Conservation (phyloP, 1,140 invertebrate genomes). For the Drosophila sechellia region DNA sequence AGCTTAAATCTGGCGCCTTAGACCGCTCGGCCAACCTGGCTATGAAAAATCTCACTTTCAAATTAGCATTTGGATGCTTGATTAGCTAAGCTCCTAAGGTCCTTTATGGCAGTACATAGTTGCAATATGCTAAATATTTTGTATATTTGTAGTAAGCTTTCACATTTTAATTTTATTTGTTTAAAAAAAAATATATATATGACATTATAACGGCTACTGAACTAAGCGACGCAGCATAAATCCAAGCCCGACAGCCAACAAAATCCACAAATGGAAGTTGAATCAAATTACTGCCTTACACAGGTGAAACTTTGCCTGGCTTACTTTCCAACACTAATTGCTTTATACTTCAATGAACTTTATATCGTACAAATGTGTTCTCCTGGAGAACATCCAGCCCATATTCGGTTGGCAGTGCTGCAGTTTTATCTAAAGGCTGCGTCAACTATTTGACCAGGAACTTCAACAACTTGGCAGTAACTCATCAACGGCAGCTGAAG, state of each 20-base stretch:
- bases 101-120: too few species aligned
- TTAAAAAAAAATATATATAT: neutral
- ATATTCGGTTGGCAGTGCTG: conserved; percentile 3
- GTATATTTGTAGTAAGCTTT: too few species aligned
- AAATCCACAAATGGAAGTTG: conserved; percentile 46
- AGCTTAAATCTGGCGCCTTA: conserved; percentile 11
- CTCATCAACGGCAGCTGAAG: conserved; percentile 52
- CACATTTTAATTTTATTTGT: neutral
- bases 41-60: fast-evolving
- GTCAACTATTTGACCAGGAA: conserved; percentile 69
- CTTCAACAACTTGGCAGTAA: conserved; percentile 62
- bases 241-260: conserved; percentile 19
- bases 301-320: conserved; percentile 39
- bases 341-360: conserved; percentile 59
- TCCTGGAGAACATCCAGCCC: too few species aligned
- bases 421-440: conserved; percentile 58
- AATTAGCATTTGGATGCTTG: too few species aligned
- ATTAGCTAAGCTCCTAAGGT: too few species aligned
- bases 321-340: conserved; percentile 57
- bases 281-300: conserved; percentile 53
- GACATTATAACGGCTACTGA: neutral
- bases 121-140: too few species aligned
- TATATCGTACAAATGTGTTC: conserved; percentile 49
- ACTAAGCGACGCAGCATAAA: conserved; percentile 5
- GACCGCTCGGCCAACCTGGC: conserved; percentile 13